Evolutionary conservation across 1,140 invertebrate species (phyloP).

Genomic region (Drosophila novamexicana): DNA sequence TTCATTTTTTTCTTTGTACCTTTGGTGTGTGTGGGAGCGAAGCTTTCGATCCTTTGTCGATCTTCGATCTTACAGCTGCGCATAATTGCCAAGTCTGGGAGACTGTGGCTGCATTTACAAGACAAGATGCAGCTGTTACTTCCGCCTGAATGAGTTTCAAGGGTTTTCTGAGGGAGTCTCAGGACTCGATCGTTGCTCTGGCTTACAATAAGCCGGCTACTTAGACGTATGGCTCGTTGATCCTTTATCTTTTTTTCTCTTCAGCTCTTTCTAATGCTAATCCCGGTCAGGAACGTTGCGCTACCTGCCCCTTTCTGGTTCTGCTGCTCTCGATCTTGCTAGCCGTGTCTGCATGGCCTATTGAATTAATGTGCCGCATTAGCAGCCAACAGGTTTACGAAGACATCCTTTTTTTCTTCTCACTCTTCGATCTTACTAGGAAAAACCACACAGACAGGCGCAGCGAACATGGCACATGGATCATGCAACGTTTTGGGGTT

Average conservation of each 20-base stretch:
- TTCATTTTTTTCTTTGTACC: neutral
- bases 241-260: neutral
- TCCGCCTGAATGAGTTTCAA: conserved; percentile 57
- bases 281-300: conserved; percentile 58
- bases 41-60: conserved; percentile 61
- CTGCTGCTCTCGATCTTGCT: conserved; percentile 16
- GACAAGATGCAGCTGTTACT: conserved; percentile 74
- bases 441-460: conserved; percentile 31
- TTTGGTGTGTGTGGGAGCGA: conserved; percentile 70
- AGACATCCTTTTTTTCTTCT: conserved; percentile 36
- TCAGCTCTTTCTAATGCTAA: conserved; percentile 63
- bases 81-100: conserved; percentile 61
- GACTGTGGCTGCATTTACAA: conserved; percentile 48
- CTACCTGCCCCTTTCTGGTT: conserved; percentile 44
- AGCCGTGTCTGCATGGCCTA: conserved; percentile 30
- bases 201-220: conserved; percentile 54
- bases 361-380: conserved; percentile 75
- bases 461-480: conserved; percentile 14
- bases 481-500: conserved; percentile 28
- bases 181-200: conserved; percentile 8
- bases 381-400: conserved; percentile 63
- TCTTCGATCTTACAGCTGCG: conserved; percentile 71
- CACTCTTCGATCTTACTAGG: conserved; percentile 18
- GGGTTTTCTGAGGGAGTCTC: conserved; percentile 11
- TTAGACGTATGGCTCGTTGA: conserved; percentile 36